Conservation (phyloP, 2,888 invertebrate species). For the Chrysina gloriosa region DNA sequence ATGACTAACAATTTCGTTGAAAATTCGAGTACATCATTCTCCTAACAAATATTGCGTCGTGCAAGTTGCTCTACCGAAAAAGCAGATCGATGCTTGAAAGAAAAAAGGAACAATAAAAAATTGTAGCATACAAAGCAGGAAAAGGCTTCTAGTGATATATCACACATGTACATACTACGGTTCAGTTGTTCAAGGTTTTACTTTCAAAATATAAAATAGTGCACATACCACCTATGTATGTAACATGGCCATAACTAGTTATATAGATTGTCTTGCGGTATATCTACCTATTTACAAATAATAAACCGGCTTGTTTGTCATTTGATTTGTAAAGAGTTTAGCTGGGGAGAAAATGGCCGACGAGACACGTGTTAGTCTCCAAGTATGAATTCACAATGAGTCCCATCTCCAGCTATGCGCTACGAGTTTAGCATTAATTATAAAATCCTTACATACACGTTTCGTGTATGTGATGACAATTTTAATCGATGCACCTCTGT, state of each 20-base stretch:
- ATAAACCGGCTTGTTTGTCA: constrained; percentile 14
- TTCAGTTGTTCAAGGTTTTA: constrained; percentile 32
- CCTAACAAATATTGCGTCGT: neutral
- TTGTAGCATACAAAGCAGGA: neutral
- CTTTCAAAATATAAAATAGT: constrained; percentile 33
- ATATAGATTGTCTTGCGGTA: constrained; percentile 9
- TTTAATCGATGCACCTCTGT: neutral
- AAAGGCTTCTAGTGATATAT: constrained; percentile 13
- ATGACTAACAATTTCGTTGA: constrained; percentile 21
- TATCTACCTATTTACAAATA: neutral
- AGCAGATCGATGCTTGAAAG: constrained; percentile 4
- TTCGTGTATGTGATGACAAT: constrained; percentile 19
- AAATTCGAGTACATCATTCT: constrained; percentile 20
- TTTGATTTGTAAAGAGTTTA: constrained; percentile 23
- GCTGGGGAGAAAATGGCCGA: constrained; percentile 20
- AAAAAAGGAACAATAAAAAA: constrained; percentile 26
- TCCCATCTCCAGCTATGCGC: neutral
- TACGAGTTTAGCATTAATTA: constrained; percentile 27
- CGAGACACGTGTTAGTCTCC: constrained; percentile 20
- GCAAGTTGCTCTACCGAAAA: neutral
- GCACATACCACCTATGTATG: constrained; percentile 13
- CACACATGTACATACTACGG: constrained; percentile 15
- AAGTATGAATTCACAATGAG: constrained; percentile 34
- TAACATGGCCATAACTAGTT: constrained; percentile 9
- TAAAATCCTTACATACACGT: neutral